These are phyloP conservation scores for Oreochromis aureus DNA, from an alignment of 2,113 vertebrate genomes.

Conservation along the genomic window DNA sequence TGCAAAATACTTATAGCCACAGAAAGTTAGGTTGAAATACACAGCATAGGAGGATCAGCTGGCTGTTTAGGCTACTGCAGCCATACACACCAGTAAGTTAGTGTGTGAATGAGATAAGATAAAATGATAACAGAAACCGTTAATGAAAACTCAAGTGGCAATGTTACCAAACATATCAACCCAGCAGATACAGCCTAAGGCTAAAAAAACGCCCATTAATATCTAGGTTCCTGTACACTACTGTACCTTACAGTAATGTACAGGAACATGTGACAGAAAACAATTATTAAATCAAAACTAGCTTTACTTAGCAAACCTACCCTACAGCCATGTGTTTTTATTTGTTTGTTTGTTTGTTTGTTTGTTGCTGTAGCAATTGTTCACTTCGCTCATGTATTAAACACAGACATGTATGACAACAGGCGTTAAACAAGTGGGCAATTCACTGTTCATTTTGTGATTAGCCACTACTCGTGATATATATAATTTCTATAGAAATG, in stretches of 20 bases:
- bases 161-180: not conserved
- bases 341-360: not conserved
- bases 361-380: not conserved
- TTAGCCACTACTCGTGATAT: not conserved
- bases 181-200: not conserved
- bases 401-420: not conserved
- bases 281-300: not conserved
- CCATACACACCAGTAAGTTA: not conserved
- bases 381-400: not conserved
- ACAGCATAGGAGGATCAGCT: not conserved
- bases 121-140: not conserved
- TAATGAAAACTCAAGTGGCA: not conserved
- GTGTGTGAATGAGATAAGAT: not conserved
- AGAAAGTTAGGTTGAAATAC: not conserved
- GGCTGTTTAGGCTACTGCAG: not conserved
- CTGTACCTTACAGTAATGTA: not conserved
- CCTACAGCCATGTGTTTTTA: not conserved
- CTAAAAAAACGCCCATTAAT: rapidly evolving
- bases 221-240: not conserved
- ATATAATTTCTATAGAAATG: not conserved
- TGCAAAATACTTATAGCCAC: not conserved
- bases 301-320: not conserved
- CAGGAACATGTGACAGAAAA: not conserved
- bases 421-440: not conserved
- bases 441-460: not conserved